Evolutionary conservation across 2,888 invertebrate species (phyloP).

Genomic region (Plebejus argus): DNA sequence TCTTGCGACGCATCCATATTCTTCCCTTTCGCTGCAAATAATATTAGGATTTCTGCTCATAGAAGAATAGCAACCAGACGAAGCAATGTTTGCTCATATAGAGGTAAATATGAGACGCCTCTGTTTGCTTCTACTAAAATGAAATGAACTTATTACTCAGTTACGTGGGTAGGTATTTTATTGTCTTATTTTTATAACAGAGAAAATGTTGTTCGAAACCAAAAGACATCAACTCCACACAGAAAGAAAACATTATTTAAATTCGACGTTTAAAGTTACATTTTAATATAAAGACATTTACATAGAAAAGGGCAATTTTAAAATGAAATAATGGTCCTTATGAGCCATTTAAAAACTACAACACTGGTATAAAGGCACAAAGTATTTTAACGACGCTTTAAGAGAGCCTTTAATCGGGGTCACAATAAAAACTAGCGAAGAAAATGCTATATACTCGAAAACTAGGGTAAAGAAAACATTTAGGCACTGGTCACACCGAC

Average conservation of each 20-base stretch:
- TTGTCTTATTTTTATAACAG: background rate
- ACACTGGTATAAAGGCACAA: background rate
- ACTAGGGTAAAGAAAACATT: constrained; percentile 22
- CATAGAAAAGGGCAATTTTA: background rate
- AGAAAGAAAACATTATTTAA: background rate
- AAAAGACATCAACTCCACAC: background rate
- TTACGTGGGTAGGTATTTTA: too few species aligned
- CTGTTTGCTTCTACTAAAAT: too few species aligned
- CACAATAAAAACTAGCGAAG: constrained; percentile 25
- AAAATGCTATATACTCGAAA: constrained; percentile 26
- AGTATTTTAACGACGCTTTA: constrained; percentile 23
- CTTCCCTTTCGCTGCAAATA: constrained; percentile 82
- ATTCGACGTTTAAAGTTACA: background rate
- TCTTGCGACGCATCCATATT: constrained; percentile 90
- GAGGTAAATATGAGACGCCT: too few species aligned
- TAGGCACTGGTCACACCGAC: background rate
- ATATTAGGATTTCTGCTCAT: background rate
- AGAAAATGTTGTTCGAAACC: background rate
- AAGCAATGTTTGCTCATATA: too few species aligned
- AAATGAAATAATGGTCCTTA: constrained; percentile 4
- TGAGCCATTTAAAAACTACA: constrained; percentile 23
- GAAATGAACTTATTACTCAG: too few species aligned
- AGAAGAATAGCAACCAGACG: too few species aligned
- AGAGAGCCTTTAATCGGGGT: constrained; percentile 28
- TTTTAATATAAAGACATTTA: background rate